These are phyloP conservation scores for Conus betulinus DNA, from an alignment of 1,140 invertebrate genomes.

Conservation along the genomic window DNA sequence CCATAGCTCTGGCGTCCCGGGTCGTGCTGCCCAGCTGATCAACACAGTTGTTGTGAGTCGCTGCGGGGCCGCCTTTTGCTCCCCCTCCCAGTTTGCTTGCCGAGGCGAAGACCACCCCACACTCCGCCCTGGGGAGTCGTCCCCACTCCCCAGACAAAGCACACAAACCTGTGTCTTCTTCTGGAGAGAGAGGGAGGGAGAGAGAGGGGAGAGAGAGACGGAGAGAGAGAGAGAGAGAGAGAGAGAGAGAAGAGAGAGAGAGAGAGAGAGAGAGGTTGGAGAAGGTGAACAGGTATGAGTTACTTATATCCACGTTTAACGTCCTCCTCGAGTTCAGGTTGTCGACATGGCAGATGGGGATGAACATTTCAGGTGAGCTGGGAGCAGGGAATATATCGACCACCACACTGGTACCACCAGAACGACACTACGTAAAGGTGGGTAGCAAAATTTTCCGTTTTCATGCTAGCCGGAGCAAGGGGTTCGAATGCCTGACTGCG, in stretches of 20 bases:
- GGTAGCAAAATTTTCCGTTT: too few species aligned
- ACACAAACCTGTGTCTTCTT: background rate
- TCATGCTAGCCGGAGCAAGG: too few species aligned
- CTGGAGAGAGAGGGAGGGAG: background rate
- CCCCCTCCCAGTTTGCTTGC: background rate
- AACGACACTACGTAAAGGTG: too few species aligned
- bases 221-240: background rate
- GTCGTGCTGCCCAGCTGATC: background rate
- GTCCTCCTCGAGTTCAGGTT: too few species aligned
- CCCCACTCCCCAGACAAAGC: background rate
- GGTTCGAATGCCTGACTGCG: too few species aligned
- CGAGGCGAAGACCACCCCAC: background rate
- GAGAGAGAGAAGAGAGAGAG: background rate
- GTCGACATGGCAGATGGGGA: too few species aligned
- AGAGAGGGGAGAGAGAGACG: background rate
- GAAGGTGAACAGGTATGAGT: too few species aligned
- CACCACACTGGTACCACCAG: too few species aligned
- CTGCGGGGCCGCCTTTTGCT: background rate
- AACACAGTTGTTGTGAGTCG: background rate
- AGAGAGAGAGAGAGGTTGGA: too few species aligned
- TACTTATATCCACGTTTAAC: background rate
- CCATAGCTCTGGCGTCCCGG: background rate
- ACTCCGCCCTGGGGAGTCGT: background rate
- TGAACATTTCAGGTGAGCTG: too few species aligned
- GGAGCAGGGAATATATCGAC: too few species aligned